These are phyloP conservation scores for Phyllostomus discolor DNA, from an alignment of 2,113 vertebrate species.

Conservation along the genomic window DNA sequence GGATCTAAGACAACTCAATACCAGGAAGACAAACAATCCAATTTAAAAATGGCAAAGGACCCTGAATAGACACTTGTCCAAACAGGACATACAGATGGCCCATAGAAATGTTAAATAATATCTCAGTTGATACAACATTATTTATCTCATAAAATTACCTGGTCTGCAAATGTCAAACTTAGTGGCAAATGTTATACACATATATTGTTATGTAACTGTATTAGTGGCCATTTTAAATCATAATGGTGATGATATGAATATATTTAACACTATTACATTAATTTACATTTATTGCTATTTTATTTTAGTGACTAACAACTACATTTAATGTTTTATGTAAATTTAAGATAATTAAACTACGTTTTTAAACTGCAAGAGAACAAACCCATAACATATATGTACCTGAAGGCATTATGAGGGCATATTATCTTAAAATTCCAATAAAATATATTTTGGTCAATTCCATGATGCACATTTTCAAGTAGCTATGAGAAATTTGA, in stretches of 20 bases:
- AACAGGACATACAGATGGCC: too few relatives aligned
- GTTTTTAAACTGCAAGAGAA: slow-evolving; percentile 73
- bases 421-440: background rate
- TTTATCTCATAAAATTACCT: slow-evolving; percentile 81
- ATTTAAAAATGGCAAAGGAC: too few relatives aligned
- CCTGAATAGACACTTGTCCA: too few relatives aligned
- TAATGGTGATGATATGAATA: slow-evolving; percentile 83
- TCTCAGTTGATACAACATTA: slow-evolving; percentile 76
- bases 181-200: slow-evolving; percentile 79
- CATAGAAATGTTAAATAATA: background rate
- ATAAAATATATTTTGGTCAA: background rate
- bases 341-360: slow-evolving; percentile 75
- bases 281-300: slow-evolving; percentile 80
- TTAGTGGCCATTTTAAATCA: slow-evolving; percentile 79
- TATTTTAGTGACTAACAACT: slow-evolving; percentile 81
- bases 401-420: slow-evolving; percentile 38
- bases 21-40: too few relatives aligned
- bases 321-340: slow-evolving; percentile 77
- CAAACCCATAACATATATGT: slow-evolving; percentile 72
- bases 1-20: too few relatives aligned
- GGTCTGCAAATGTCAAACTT: slow-evolving; percentile 79
- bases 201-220: slow-evolving; percentile 78
- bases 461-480: background rate
- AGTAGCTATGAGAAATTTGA: background rate
- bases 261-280: slow-evolving; percentile 85